Base-by-base conservation (phyloP, 1,140 invertebrate genomes). In the Pseudoatta argentina region DNA sequence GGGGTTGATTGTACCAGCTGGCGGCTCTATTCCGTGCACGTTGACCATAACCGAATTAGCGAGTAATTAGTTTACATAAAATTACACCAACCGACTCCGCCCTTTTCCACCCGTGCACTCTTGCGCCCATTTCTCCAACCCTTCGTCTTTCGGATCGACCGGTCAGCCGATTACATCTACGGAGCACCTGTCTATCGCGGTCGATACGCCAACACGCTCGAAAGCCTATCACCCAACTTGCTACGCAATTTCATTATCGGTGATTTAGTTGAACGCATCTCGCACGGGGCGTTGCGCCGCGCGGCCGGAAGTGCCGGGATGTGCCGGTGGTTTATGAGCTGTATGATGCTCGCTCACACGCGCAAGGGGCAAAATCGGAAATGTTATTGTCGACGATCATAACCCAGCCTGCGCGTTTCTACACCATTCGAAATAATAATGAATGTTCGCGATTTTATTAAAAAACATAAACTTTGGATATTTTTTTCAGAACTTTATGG, bases 41-140 rank as follows among this genome's bases (percentile, higher is more conserved):
- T 87, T 88, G 64, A 66, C 72, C 89, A 82, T 86, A 85, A 91
- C 90, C 88, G 83, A 91, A 92, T 93, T 93, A 92, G 76, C 88
- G 82, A 63, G 75, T 92, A 93, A 93, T 93, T 93, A 91, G 91
- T 93, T 93, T 92, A 91, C 91, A 89, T 86, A 90, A 92, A 93
- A 90, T 91, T 89, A 92, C 88, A 85, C 53, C 55, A 72, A 55
- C 51, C 57, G 51, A 73, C 78, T 78, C 67, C 24, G 55, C 21
- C 78, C 64, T 75, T 72, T 83, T 76, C 73, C 73, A 21, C 55
- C 18, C 53, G 5, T 8, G 7, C 64, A 21, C 59, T 53, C 73
- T 78, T 53, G 39, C 72, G 7, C 48, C 21, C 39, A 18, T 27
- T 24, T n/a, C 24, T 48, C 55, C 55, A 0, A 21, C 44, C 76